These are phyloP conservation scores for Calliopsis andreniformis DNA, from an alignment of 1,140 invertebrate species.

Conservation along the genomic window DNA sequence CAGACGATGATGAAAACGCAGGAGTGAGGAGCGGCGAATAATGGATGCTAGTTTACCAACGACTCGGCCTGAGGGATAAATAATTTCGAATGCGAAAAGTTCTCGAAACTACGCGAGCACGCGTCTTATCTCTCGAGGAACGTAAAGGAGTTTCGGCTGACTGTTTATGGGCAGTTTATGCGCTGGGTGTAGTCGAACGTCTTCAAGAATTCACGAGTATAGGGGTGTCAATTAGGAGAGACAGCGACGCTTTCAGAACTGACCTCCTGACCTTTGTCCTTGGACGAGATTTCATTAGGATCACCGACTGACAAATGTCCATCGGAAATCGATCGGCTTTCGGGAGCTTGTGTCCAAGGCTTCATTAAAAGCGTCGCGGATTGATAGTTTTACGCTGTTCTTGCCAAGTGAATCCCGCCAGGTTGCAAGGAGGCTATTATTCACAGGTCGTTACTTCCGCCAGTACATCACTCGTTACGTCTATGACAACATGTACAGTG, in stretches of 20 bases:
- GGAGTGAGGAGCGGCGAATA: background rate
- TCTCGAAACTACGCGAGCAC: background rate
- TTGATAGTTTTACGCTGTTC: background rate
- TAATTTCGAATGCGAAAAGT: constrained; percentile 5
- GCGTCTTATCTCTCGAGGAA: background rate
- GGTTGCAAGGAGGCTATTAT: background rate
- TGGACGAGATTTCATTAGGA: constrained; percentile 40
- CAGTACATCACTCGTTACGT: background rate
- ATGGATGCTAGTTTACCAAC: background rate
- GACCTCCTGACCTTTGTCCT: too few relatives aligned
- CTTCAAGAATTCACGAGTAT: too few relatives aligned
- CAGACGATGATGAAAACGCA: background rate
- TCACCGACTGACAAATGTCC: constrained; percentile 34
- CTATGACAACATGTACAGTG: background rate
- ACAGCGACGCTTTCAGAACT: too few relatives aligned
- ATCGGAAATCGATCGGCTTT: constrained; percentile 42
- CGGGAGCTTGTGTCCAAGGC: too few relatives aligned
- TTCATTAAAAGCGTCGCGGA: constrained; percentile 11
- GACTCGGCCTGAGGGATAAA: background rate
- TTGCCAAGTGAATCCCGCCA: background rate
- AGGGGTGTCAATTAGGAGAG: too few relatives aligned
- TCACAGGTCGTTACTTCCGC: constrained; percentile 30
- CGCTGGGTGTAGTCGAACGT: too few relatives aligned
- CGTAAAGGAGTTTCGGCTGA: background rate
- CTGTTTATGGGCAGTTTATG: background rate